Base-by-base conservation (phyloP, 1,140 invertebrate genomes). In the Adelges cooleyi region DNA sequence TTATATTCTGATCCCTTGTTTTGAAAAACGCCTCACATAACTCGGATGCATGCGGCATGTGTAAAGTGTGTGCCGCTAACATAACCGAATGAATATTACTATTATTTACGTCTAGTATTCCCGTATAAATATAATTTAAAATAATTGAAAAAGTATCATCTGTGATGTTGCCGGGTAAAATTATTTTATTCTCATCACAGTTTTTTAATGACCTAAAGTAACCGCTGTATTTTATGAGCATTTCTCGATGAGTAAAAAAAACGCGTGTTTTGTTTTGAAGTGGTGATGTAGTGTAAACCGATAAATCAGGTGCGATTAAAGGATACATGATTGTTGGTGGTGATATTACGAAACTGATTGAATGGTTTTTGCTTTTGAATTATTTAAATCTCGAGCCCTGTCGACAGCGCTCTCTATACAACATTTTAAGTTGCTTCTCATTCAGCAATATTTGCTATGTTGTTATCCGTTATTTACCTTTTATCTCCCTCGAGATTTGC, bases 121-220 rank as follows among this genome's bases (percentile, higher is more conserved):
- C 86, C 2, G 85, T 86, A 74, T 87, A 87, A 84, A 88, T 87
- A 72, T 85, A 87, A 10, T 84, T 83, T 2, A 88, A 75, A 2
- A 89, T 71, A 0, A 84, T 83, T 1, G 83, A 83, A 70, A 88
- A 89, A 46, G 84, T 83, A 66, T 86, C 84, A 2, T 84, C 80
- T 2, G 76, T 80, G 0, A 85, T 76, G 70, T 81, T 82, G n/a
- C n/a, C n/a, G 23, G 81, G 79, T 29, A 83, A 75, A 46, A 75
- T 72, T 10, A 81, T 75, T 18, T 76, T 72, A 25, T 44, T 44
- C 22, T 62, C 40, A 0, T 17, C 8, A 59, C 22, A 23, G 27
- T 59, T 44, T 25, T 82, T 74, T 25, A 80, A 75, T 3, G 80
- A 79, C 65, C 81, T 78, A 68, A 85, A 77, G 70, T 86, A 88